Conservation (phyloP, 2,797 vertebrate genomes). For the Rhabdophis nuchalis region DNA sequence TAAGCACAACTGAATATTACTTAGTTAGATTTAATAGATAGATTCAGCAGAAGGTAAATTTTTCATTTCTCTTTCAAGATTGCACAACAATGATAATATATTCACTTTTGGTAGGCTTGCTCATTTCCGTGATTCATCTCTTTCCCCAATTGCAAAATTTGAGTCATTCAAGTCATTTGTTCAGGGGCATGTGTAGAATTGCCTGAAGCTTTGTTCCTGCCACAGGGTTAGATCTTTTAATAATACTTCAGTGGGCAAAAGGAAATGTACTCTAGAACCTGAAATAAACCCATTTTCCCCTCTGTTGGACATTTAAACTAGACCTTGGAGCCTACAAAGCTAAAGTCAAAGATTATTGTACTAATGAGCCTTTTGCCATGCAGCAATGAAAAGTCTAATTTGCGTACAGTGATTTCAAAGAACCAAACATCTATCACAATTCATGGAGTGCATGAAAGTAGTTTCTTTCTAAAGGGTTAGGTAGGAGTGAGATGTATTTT, state of each 20-base stretch:
- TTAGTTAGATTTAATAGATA: background rate
- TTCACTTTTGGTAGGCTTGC: background rate
- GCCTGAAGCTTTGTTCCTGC: background rate
- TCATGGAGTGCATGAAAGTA: background rate
- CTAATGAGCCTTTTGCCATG: background rate
- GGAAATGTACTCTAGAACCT: background rate
- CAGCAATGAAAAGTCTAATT: conserved; percentile 1
- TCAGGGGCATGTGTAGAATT: background rate
- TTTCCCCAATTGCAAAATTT: background rate
- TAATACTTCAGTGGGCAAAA: background rate
- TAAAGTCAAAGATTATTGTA: background rate
- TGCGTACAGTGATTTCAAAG: conserved; percentile 11
- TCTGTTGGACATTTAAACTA: background rate
- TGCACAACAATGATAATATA: background rate
- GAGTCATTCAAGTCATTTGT: background rate
- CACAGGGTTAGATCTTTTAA: background rate
- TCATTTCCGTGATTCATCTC: background rate
- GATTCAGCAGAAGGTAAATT: background rate
- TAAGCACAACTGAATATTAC: background rate
- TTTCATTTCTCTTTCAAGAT: background rate
- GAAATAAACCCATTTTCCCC: background rate
- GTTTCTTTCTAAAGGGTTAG: conserved; percentile 8
- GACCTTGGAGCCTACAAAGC: background rate
- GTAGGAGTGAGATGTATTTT: background rate
- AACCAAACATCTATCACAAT: conserved; percentile 29